Evolutionary conservation across 2,113 vertebrate species (phyloP).

Genomic region (Falcunculus frontatus): DNA sequence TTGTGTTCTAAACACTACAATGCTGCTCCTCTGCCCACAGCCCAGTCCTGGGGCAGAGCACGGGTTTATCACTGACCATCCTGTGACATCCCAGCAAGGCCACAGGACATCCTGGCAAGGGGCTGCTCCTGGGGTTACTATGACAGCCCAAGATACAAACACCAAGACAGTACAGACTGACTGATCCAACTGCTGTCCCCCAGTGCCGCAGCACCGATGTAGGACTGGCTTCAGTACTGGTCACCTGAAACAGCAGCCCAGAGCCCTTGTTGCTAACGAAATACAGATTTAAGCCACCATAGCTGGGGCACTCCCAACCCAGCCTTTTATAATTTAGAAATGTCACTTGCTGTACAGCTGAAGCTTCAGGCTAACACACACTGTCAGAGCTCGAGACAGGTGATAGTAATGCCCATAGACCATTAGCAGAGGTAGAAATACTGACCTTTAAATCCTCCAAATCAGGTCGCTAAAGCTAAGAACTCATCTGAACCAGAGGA

Average conservation of each 20-base stretch:
- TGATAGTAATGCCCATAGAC: not conserved
- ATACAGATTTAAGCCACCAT: not conserved
- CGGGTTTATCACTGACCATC: accelerated
- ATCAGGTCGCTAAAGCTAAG: not conserved
- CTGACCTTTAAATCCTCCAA: not conserved
- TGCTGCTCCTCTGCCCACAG: not conserved
- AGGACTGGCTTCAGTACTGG: not conserved
- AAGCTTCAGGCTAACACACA: not conserved
- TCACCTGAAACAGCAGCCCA: not conserved
- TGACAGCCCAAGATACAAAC: conserved; percentile 20
- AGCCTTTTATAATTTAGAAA: not conserved
- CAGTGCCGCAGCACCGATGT: accelerated
- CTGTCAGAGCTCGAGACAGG: not conserved
- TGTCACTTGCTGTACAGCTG: not conserved
- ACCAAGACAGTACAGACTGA: not conserved
- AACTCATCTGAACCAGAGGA: not conserved
- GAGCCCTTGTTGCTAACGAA: not conserved
- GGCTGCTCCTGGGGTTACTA: not conserved
- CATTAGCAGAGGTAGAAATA: not conserved
- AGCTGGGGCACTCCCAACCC: not conserved
- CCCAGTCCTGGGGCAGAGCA: not conserved
- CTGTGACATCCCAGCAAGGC: not conserved
- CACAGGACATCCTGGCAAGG: not conserved
- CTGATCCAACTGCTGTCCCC: not conserved
- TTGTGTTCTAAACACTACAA: not conserved